Evolutionary conservation across 2,888 invertebrate species (phyloP).

Genomic region (Trichogramma dendrolimi): DNA sequence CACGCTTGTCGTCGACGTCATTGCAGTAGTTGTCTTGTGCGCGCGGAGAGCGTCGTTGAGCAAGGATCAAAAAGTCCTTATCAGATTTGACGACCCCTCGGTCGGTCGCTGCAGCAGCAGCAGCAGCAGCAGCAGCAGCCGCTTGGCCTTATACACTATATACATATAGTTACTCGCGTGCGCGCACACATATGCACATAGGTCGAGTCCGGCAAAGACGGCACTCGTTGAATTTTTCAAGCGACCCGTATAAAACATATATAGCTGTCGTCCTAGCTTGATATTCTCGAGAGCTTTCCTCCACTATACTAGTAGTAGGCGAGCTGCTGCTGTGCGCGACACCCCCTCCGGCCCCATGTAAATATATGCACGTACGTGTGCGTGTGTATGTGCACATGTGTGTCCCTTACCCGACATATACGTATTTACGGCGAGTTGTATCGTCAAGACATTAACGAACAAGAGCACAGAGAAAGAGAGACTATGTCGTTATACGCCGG

Average conservation of each 20-base stretch:
- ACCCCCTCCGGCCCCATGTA: no score
- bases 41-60: slow-evolving; percentile 3
- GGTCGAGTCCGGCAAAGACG: slow-evolving; percentile 30
- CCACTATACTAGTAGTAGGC: slow-evolving; percentile 14
- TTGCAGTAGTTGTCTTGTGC: slow-evolving; percentile 18
- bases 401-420: no score
- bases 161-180: no score
- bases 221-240: slow-evolving; percentile 50
- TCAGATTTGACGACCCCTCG: slow-evolving; percentile 50
- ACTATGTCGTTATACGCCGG: no score
- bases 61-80: slow-evolving; percentile 49
- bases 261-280: neutral
- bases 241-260: slow-evolving; percentile 3
- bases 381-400: no score
- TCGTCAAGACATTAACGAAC: no score
- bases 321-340: slow-evolving; percentile 30
- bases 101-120: slow-evolving; percentile 26
- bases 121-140: slow-evolving; percentile 23
- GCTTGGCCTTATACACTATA: no score
- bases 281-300: slow-evolving; percentile 10
- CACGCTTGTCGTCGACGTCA: neutral
- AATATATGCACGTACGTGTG: no score
- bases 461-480: no score
- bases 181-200: neutral
- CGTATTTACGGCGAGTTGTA: no score